A percentile compares a stretch with the other conserved stretches of the same genome.
Conservation (phyloP, 1,140 invertebrate species). For the Tetragonula clypearis region DNA sequence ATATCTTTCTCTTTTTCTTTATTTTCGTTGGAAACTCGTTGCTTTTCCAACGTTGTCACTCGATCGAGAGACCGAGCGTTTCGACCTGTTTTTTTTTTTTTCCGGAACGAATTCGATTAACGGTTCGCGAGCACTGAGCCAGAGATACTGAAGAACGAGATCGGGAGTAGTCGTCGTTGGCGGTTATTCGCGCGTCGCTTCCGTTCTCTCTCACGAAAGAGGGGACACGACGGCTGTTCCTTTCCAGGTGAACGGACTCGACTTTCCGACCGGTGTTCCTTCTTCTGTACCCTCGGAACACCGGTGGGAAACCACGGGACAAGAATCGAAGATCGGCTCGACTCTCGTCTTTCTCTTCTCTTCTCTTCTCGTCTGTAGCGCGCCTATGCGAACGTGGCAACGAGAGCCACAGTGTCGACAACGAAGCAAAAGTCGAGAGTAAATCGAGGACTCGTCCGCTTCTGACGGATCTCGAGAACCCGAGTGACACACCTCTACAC, state of each 20-base stretch:
- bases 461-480: no score
- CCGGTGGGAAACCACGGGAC: not conserved
- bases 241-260: conserved; percentile 18
- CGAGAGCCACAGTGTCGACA: not conserved
- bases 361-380: not conserved
- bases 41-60: not conserved
- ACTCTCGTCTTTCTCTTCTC: no score
- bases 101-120: conserved; percentile 15
- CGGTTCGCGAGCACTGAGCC: not conserved
- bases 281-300: not conserved
- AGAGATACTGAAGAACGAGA: not conserved
- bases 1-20: not conserved
- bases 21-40: conserved; percentile 27
- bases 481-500: no score
- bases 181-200: not conserved
- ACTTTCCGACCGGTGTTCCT: not conserved
- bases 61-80: not conserved
- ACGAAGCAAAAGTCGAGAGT: no score
- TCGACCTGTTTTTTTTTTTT: not conserved
- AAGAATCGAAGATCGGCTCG: not conserved
- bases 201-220: not conserved
- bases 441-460: no score
- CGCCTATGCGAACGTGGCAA: not conserved
- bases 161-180: no score
- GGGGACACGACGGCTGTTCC: not conserved